These are phyloP conservation scores for Lepus oiostolus DNA, from an alignment of 2,797 vertebrate species.

Conservation along the genomic window DNA sequence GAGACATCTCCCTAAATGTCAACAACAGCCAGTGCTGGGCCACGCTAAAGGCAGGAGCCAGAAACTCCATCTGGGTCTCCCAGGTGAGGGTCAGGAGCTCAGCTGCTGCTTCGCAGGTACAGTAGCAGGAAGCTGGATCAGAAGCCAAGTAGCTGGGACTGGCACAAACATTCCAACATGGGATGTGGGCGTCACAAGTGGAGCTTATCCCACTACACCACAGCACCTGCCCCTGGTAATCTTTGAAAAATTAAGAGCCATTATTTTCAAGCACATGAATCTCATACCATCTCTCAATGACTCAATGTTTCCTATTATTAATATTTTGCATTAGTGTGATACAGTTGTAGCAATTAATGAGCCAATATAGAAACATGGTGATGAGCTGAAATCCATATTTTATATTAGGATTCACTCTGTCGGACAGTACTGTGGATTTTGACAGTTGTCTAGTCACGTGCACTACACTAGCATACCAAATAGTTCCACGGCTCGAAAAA, in stretches of 20 bases:
- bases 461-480: background rate
- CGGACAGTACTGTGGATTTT: slow-evolving; percentile 1
- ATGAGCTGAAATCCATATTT: slow-evolving; percentile 23
- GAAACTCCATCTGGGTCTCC: no score
- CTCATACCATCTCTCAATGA: background rate
- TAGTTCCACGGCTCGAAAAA: slow-evolving; percentile 9
- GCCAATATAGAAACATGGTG: background rate
- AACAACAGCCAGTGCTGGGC: no score
- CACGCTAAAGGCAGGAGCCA: no score
- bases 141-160: no score
- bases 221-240: no score
- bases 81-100: no score
- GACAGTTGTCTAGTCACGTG: background rate
- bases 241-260: background rate
- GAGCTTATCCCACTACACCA: no score
- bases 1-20: no score
- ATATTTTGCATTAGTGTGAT: background rate
- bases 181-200: no score
- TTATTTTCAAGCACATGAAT: background rate
- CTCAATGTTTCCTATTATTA: slow-evolving; percentile 40
- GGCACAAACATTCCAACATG: no score
- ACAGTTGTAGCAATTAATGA: slow-evolving; percentile 10
- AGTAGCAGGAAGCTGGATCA: no score
- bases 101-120: no score
- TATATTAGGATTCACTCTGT: background rate